These are phyloP conservation scores for Noctua fimbriata DNA, from an alignment of 2,888 invertebrate genomes.

Conservation along the genomic window DNA sequence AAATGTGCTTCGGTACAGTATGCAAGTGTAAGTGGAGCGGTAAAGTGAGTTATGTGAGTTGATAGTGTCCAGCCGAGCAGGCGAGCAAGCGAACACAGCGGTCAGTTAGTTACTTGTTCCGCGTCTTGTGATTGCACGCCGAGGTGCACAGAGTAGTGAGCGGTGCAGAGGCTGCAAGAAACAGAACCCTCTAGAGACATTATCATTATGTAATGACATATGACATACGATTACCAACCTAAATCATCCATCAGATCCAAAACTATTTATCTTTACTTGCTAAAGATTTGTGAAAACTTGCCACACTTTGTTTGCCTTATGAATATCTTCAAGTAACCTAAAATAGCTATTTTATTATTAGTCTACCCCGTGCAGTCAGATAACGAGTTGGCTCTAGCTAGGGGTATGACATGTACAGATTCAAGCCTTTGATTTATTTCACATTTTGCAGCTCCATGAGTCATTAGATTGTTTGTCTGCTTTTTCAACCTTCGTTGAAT, in stretches of 20 bases:
- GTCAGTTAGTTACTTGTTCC: slow-evolving; percentile 69
- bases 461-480: neutral
- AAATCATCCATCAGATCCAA: neutral
- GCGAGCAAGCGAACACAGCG: slow-evolving; percentile 47
- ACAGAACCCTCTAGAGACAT: neutral
- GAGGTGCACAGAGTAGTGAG: slow-evolving; percentile 59
- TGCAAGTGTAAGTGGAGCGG: slow-evolving; percentile 34
- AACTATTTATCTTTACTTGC: no score
- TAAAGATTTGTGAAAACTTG: no score
- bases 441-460: neutral
- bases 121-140: slow-evolving; percentile 66
- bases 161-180: slow-evolving; percentile 16
- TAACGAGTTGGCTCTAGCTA: neutral
- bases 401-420: neutral
- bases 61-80: slow-evolving; percentile 46
- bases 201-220: neutral
- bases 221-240: neutral
- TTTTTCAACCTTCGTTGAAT: neutral
- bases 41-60: slow-evolving; percentile 63
- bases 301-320: neutral
- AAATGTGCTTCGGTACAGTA: neutral
- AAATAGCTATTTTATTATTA: neutral
- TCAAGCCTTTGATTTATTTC: neutral
- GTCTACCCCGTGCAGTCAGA: neutral
- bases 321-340: neutral